phyloP scores from a whole-genome alignment of 2,888 invertebrate genomes.

The Ornithoptera priamus region DNA sequence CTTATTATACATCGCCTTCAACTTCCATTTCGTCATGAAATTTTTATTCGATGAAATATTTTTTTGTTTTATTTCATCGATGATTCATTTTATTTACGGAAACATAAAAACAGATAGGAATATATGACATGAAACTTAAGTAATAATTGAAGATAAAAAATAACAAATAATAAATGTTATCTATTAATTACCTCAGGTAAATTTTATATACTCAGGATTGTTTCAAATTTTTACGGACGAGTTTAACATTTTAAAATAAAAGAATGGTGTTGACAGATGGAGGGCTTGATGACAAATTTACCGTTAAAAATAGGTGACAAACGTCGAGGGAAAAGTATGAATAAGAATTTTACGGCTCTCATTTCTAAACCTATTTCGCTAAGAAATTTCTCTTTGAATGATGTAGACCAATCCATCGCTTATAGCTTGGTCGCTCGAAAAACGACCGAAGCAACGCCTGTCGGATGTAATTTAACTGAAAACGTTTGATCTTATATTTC shows the following conservation, averaged over 20 bases:
- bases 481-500: slow-evolving; percentile 65
- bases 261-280: slow-evolving; percentile 63
- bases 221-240: slow-evolving; percentile 1
- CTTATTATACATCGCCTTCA: slow-evolving; percentile 43
- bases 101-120: too few relatives aligned
- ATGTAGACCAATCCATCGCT: slow-evolving; percentile 39
- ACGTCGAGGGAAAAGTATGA: slow-evolving; percentile 51
- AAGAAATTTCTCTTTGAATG: slow-evolving; percentile 60
- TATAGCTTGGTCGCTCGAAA: slow-evolving; percentile 40
- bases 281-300: slow-evolving; percentile 66
- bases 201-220: not conserved
- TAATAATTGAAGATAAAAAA: not conserved
- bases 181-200: not conserved
- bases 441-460: slow-evolving; percentile 47
- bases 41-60: not conserved
- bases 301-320: slow-evolving; percentile 65
- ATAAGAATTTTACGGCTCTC: slow-evolving; percentile 44
- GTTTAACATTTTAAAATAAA: slow-evolving; percentile 16
- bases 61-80: not conserved
- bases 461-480: slow-evolving; percentile 63
- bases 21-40: slow-evolving; percentile 12
- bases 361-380: slow-evolving; percentile 55
- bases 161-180: not conserved
- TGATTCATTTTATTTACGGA: not conserved
- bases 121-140: not conserved